Evolutionary conservation across 2,888 invertebrate genomes (phyloP), one percentile per base, ranked within the genome.

Genomic region (Lasioglossum villosulum): DNA sequence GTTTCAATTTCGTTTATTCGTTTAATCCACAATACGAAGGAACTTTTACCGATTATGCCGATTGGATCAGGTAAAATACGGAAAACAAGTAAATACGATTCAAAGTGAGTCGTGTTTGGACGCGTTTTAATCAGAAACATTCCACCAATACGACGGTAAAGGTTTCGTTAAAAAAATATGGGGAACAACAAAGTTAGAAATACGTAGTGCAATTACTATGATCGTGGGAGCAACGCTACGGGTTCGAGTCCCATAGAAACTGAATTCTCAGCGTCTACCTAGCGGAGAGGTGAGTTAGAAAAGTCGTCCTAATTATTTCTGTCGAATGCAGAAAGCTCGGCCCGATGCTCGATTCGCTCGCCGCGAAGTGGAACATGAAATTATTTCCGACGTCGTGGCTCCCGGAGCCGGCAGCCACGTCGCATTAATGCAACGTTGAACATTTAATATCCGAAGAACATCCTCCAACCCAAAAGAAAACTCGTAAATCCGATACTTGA

Each of bases 261-360:
- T 10, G 27, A 59, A 59, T 12, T 23, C 34, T 12, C 68, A 12
- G 8, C 68, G 37, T 68, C 68, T 23, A 68, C 68, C 68, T 68
- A 37, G 12, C 68, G 23, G 8, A 37, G 37, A 37, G 37, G 37
- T 37, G 34, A 34, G 68, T 68, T 10, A 27, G 77, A 70, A 56
- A 68, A 70, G 34, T 70, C 30, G 77, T 34, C 37, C 75, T 75
- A 75, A 75, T 75, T 75, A 75, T 59, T 75, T 59, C 75, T 75
- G 75, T 75, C 75, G 37, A 59, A 37, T 19, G 59, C 59, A 68
- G 37, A 52, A 37, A 23, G n/a, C 59, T n/a, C 59, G 23, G 30
- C 14, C 30, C 45, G 45, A 39, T 74, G 52, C 30, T 56, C 56
- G 30, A 56, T 56, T 66, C 66, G 66, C 66, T 66, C 66, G 34